Conservation (phyloP, 2,797 vertebrate genomes). For the Gouania willdenowi region DNA sequence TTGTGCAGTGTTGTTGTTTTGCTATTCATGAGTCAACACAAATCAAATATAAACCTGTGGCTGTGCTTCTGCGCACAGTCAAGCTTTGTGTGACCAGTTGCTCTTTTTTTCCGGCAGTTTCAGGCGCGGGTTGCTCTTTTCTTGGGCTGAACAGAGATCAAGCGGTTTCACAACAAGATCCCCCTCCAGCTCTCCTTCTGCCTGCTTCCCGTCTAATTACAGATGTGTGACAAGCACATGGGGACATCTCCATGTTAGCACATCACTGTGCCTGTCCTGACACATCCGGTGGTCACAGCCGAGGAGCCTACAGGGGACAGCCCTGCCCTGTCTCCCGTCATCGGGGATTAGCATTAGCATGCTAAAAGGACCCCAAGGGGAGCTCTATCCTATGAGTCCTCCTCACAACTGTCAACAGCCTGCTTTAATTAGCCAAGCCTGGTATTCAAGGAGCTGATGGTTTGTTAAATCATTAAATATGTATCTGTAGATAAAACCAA, state of each 20-base stretch:
- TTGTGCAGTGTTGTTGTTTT: no score
- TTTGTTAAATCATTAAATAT: conserved; percentile 2
- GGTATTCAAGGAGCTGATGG: conserved; percentile 32
- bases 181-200: conserved; percentile 52
- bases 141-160: conserved; percentile 37
- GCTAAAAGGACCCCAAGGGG: conserved; percentile 64
- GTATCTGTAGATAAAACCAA: background rate
- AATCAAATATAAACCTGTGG: conserved; percentile 28
- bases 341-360: conserved; percentile 74
- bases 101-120: conserved; percentile 51
- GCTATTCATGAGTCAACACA: background rate
- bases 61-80: no score
- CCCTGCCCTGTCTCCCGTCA: conserved; percentile 69
- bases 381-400: conserved; percentile 46
- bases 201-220: conserved; percentile 70
- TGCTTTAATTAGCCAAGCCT: conserved; percentile 59
- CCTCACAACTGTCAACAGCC: conserved; percentile 70
- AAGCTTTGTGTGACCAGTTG: conserved; percentile 52
- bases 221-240: conserved; percentile 68
- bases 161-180: conserved; percentile 44
- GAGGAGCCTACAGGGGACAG: conserved; percentile 62
- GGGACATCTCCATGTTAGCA: conserved; percentile 67
- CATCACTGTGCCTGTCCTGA: conserved; percentile 68
- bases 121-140: conserved; percentile 62
- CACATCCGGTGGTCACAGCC: conserved; percentile 67